Conservation (phyloP, 64 coral and sea anemone genomes). For the Actinia tenebrosa region DNA sequence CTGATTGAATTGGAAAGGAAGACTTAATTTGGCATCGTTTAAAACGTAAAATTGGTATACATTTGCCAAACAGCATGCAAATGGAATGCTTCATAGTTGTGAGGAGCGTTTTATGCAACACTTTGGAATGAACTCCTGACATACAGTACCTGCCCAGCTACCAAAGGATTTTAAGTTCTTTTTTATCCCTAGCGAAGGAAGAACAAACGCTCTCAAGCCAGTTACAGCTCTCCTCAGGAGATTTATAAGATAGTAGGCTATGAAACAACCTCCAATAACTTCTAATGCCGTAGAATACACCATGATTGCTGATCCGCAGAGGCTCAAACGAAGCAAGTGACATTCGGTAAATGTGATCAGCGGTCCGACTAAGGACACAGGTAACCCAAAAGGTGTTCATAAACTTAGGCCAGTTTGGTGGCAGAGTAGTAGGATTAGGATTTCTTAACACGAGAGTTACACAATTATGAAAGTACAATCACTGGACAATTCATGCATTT, state of each 20-base stretch:
- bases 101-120: too few relatives aligned
- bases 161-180: constrained; percentile 65
- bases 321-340: not conserved
- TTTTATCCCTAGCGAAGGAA: constrained; percentile 65
- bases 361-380: not conserved
- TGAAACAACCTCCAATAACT: constrained; percentile 45
- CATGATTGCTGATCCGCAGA: not conserved
- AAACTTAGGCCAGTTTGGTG: not conserved
- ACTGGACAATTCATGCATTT: too few relatives aligned
- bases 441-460: too few relatives aligned
- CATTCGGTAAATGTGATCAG: not conserved
- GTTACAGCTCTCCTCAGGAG: constrained; percentile 41
- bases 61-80: too few relatives aligned
- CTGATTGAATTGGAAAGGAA: too few relatives aligned
- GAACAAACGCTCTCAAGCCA: constrained; percentile 83
- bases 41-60: too few relatives aligned
- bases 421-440: not conserved
- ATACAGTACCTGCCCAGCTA: constrained; percentile 51
- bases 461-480: too few relatives aligned
- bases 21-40: not conserved
- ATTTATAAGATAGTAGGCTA: constrained; percentile 63
- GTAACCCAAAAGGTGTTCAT: not conserved
- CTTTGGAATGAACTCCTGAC: not conserved
- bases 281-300: not conserved
- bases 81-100: too few relatives aligned